A percentile compares a stretch with the other conserved stretches of the same genome.
Evolutionary conservation across 2,113 vertebrate genomes (phyloP).

Genomic region (Tringa solitaria): DNA sequence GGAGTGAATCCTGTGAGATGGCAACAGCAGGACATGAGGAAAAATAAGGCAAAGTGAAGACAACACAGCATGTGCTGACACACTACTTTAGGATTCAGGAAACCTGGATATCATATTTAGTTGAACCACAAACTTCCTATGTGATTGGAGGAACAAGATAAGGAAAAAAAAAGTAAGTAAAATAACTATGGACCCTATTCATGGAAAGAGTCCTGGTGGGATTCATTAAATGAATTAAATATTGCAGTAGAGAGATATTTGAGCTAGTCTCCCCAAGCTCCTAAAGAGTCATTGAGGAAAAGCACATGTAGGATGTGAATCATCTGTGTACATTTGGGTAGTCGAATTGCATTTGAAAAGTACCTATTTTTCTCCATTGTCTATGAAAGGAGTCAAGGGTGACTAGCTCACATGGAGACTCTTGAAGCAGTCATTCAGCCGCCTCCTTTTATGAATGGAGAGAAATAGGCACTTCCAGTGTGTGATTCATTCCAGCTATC

Average conservation of each 20-base stretch:
- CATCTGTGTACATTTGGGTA: background rate
- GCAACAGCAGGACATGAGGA: background rate
- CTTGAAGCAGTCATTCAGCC: background rate
- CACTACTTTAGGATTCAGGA: background rate
- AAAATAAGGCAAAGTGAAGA: background rate
- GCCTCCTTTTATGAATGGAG: background rate
- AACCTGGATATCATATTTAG: background rate
- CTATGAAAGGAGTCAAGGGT: background rate
- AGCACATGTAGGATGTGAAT: background rate
- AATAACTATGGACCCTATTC: background rate
- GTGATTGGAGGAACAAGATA: background rate
- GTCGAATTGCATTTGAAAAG: background rate
- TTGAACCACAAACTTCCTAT: background rate
- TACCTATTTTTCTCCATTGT: background rate
- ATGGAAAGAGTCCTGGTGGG: background rate
- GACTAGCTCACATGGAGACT: background rate
- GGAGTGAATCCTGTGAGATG: background rate
- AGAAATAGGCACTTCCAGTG: background rate
- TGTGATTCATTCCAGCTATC: background rate
- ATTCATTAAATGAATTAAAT: background rate
- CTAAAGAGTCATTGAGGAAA: background rate
- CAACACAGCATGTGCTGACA: background rate
- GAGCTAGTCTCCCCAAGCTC: background rate
- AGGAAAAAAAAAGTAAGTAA: fast-evolving
- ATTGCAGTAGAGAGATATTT: background rate